Evolutionary conservation across 2,797 vertebrate genomes (phyloP).

Genomic region (Onychomys leucogaster): DNA sequence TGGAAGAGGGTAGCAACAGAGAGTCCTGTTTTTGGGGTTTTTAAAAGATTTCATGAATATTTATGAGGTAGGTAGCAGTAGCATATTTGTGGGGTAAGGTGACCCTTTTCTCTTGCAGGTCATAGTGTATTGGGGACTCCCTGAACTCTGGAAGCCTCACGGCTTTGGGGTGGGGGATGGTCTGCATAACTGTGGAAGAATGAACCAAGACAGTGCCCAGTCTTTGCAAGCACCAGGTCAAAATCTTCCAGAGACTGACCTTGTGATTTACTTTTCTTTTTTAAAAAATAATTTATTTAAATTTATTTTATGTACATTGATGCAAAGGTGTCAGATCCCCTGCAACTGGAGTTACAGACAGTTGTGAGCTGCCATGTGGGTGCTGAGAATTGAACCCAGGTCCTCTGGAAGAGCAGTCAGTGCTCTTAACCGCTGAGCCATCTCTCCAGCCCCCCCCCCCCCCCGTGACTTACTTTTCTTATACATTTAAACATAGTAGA

Average conservation of each 20-base stretch:
- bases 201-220: not conserved
- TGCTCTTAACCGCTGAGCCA: no score
- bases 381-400: no score
- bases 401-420: no score
- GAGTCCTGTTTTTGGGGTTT: not conserved
- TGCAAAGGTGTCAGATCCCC: no score
- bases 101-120: not conserved
- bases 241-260: not conserved
- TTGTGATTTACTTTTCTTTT: not conserved
- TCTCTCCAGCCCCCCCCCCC: no score
- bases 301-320: no score
- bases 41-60: not conserved
- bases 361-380: no score
- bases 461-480: not conserved
- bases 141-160: not conserved
- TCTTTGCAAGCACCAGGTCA: not conserved
- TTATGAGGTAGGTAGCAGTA: not conserved
- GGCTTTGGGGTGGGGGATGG: not conserved
- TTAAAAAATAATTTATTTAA: no score
- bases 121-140: not conserved
- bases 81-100: not conserved
- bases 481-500: not conserved
- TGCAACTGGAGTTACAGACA: no score
- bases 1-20: not conserved
- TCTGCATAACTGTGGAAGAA: no score